phyloP scores from a whole-genome alignment of 2,888 invertebrate species.

The Bombylius discolor region DNA sequence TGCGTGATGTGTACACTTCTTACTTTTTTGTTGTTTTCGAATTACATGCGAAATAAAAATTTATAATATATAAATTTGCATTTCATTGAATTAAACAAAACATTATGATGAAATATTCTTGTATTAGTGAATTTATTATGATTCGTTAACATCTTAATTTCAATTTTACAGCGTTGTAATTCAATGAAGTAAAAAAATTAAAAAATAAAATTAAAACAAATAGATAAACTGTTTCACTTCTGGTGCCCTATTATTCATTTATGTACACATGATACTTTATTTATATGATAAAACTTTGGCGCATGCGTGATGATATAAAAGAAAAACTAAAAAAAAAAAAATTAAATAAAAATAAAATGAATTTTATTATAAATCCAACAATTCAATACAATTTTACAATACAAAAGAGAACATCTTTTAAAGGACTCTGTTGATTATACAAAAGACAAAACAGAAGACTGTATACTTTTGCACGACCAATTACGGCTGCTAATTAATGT shows the following conservation, averaged over 20 bases:
- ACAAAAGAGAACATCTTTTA: no score
- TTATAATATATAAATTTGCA: background rate
- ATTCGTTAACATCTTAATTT: no score
- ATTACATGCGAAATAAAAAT: background rate
- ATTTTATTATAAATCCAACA: background rate
- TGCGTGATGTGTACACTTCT: background rate
- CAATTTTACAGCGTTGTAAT: no score
- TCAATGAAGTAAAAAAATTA: no score
- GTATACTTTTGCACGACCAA: conserved; percentile 18
- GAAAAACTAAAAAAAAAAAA: background rate
- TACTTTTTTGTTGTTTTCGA: background rate
- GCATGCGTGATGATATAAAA: conserved; percentile 9
- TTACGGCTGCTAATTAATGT: conserved; percentile 24
- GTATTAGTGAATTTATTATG: no score
- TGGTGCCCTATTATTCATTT: background rate
- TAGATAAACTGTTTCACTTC: background rate
- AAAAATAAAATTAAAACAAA: background rate
- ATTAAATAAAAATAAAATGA: background rate
- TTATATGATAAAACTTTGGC: background rate
- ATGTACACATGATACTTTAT: no score
- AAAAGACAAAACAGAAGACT: background rate
- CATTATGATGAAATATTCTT: no score
- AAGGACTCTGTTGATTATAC: background rate
- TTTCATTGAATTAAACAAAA: no score
- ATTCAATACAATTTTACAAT: no score